Conservation (phyloP, 1,140 invertebrate species). For the Harpegnathos saltator region DNA sequence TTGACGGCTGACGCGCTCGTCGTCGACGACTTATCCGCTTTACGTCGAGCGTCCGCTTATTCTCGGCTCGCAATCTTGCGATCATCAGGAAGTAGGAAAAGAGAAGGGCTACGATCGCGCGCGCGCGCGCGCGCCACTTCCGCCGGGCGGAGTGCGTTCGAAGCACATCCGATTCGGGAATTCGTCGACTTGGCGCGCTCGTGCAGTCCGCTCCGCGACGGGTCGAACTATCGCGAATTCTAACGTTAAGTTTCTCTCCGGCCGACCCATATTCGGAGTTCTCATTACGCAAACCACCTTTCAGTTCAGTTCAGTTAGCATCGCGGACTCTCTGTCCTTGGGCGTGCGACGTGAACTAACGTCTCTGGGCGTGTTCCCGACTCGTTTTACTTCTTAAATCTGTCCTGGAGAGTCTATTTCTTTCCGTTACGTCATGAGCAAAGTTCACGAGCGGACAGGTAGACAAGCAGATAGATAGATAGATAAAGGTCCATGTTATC, state of each 20-base stretch:
- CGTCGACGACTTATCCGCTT: too few relatives aligned
- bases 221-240: slow-evolving; percentile 46
- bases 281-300: slow-evolving; percentile 28
- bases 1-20: too few relatives aligned
- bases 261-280: slow-evolving; percentile 39
- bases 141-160: too few relatives aligned
- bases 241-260: slow-evolving; percentile 46
- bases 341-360: too few relatives aligned
- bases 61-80: too few relatives aligned
- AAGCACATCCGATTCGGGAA: slow-evolving; percentile 36
- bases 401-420: too few relatives aligned
- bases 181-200: slow-evolving; percentile 37
- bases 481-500: not conserved
- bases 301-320: slow-evolving; percentile 22
- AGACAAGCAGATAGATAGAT: too few relatives aligned
- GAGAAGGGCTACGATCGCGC: too few relatives aligned
- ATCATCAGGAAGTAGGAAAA: too few relatives aligned
- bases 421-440: not conserved
- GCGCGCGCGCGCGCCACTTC: too few relatives aligned
- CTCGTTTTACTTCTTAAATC: not conserved
- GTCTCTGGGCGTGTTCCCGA: not conserved
- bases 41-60: too few relatives aligned
- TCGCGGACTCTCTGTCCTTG: slow-evolving; percentile 10
- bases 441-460: not conserved
- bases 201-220: slow-evolving; percentile 27